Percentiles rank a stretch among this genome's conserved stretches.
Conservation (phyloP, 2,113 vertebrate species). For the Apteryx mantelli region DNA sequence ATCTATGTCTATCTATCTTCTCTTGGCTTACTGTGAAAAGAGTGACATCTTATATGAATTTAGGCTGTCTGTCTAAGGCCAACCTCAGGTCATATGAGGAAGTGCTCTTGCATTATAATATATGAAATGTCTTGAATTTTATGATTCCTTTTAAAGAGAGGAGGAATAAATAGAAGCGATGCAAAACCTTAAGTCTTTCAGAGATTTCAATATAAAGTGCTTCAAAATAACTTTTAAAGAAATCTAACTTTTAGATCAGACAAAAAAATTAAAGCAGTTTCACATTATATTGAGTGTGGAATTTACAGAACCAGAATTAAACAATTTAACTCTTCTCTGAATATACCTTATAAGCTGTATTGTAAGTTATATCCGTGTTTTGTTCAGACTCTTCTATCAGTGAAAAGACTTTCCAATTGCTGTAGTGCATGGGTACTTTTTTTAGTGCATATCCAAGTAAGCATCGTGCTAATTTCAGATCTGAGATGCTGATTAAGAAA, state of each 20-base stretch:
- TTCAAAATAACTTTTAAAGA: background rate
- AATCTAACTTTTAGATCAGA: background rate
- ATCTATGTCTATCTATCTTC: background rate
- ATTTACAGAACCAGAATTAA: background rate
- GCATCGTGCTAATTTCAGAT: background rate
- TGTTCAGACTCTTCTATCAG: background rate
- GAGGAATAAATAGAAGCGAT: background rate
- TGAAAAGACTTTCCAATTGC: background rate
- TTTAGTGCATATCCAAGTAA: background rate
- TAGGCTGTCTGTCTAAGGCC: background rate
- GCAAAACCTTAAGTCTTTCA: background rate
- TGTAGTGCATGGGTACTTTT: background rate
- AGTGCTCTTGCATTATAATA: background rate
- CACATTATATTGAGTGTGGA: background rate
- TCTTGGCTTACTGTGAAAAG: background rate
- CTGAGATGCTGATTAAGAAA: background rate
- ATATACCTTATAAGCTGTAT: background rate
- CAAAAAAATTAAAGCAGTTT: background rate
- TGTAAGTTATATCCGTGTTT: background rate
- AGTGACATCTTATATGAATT: background rate
- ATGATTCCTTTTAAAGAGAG: background rate
- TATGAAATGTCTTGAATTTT: background rate
- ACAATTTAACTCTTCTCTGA: background rate
- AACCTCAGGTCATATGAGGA: background rate
- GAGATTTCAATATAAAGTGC: background rate